Conservation (phyloP, 2,113 vertebrate genomes). For the Cephalopholis sonnerati region DNA sequence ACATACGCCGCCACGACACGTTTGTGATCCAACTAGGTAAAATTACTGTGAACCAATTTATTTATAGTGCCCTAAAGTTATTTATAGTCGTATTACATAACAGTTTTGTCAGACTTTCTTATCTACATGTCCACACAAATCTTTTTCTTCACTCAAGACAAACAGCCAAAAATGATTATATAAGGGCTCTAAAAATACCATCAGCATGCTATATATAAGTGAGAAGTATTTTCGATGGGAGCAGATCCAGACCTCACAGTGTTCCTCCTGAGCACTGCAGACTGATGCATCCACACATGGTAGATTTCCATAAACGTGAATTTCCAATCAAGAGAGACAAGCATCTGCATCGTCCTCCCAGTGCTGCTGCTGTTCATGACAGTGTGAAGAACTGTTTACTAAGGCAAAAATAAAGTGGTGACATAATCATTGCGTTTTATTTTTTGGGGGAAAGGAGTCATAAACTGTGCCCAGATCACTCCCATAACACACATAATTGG, state of each 20-base stretch:
- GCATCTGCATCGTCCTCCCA: not conserved
- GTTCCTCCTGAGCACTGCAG: conserved; percentile 16
- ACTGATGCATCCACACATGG: not conserved
- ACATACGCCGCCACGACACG: conserved; percentile 4
- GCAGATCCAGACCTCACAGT: conserved; percentile 33
- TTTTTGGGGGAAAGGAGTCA: too few relatives aligned
- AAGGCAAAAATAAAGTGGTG: not conserved
- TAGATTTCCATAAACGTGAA: not conserved
- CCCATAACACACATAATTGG: too few relatives aligned
- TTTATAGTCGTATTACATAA: conserved; percentile 68
- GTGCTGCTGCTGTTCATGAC: not conserved
- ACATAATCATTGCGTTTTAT: not conserved
- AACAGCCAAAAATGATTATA: conserved; percentile 57
- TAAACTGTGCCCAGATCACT: not conserved
- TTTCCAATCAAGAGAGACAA: not conserved
- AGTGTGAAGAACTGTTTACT: not conserved
- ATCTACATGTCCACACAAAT: conserved; percentile 49
- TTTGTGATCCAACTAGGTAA: conserved; percentile 47
- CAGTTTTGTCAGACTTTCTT: conserved; percentile 60
- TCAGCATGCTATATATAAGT: conserved; percentile 37
- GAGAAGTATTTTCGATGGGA: conserved; percentile 40
- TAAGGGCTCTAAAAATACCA: conserved; percentile 70
- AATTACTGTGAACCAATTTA: conserved; percentile 45
- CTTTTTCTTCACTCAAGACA: conserved; percentile 38
- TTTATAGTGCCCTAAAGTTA: conserved; percentile 63